Evolutionary conservation across 2,888 invertebrate genomes (phyloP), one percentile per base, ranked within the genome.

Genomic region (Pristionchus mayeri): DNA sequence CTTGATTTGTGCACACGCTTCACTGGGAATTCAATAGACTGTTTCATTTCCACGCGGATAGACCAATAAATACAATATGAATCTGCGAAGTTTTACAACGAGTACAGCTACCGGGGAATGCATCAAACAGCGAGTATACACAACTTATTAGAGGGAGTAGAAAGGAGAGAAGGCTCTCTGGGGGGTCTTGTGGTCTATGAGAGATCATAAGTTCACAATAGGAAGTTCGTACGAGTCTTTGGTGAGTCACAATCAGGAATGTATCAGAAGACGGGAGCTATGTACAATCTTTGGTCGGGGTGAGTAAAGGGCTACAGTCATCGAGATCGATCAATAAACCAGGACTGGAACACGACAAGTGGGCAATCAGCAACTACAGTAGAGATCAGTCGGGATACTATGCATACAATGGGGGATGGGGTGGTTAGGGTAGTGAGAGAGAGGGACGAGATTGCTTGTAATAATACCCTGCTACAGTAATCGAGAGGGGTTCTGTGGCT

Each of bases 271-370:
- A n/a, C n/a, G n/a, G n/a, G n/a, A n/a, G n/a, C 30, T 63, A 63
- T 63, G 63, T 71, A 40, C 71, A 71, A 21, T 71, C 71, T 71
- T 71, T 71, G 71, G 71, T 44, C 16, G 13, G 34, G 34, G 18
- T 21, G 34, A 34, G 16, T 34, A 16, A 18, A 52, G 52, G 16
- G 11, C 34, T 54, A 44, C 21, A 54, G 18, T 40, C 37, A 67
- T 67, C 67, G 67, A 67, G 67, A 67, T 67, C 67, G 37, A 67
- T 67, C 67, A 67, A 67, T 67, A 67, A 67, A 67, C 67, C 40
- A 67, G 37, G n/a, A 4, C 30, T 13, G 37, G 11, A 21, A 18
- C 37, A 67, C 37, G 54, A 21, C 54, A 54, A 13, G 7, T 44
- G 13, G 54, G n/a, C 54, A 21, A 54, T 54, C 54, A 54, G n/a